phyloP scores from a whole-genome alignment of 2,113 vertebrate genomes.

The Xiphorhynchus elegans region DNA sequence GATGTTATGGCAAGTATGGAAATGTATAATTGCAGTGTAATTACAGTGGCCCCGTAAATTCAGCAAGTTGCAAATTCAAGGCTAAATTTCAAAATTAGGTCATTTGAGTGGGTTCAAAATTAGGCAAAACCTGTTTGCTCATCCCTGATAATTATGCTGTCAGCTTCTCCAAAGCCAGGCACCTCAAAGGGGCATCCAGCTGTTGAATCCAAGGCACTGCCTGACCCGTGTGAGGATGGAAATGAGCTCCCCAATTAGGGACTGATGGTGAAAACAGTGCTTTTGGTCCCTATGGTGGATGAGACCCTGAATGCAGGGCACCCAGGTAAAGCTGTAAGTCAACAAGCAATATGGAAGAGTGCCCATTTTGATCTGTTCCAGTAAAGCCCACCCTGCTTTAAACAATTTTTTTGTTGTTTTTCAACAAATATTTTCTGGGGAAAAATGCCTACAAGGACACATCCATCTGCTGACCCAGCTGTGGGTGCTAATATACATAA shows the following conservation, averaged over 20 bases:
- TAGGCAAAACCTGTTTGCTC: conserved; percentile 46
- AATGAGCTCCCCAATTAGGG: neutral
- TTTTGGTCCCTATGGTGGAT: neutral
- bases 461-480: conserved; percentile 71
- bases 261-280: neutral
- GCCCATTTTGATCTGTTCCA: conserved; percentile 49
- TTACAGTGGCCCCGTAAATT: neutral
- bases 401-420: conserved; percentile 15
- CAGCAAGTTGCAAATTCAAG: conserved; percentile 41
- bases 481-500: conserved; percentile 48
- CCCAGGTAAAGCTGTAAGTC: conserved; percentile 10
- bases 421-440: conserved; percentile 45
- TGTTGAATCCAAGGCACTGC: neutral
- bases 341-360: conserved; percentile 52
- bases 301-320: neutral
- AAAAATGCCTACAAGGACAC: conserved; percentile 61
- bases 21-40: conserved; percentile 57
- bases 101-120: conserved; percentile 32
- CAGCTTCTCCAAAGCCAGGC: conserved; percentile 3
- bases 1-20: conserved; percentile 49
- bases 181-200: neutral
- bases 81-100: conserved; percentile 54
- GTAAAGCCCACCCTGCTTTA: conserved; percentile 33
- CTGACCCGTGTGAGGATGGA: neutral
- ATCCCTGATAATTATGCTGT: conserved; percentile 7